Percentiles rank a stretch among this genome's conserved stretches.
Evolutionary conservation across 1,140 invertebrate genomes (phyloP).

Genomic region (Vollenhovia emeryi): DNA sequence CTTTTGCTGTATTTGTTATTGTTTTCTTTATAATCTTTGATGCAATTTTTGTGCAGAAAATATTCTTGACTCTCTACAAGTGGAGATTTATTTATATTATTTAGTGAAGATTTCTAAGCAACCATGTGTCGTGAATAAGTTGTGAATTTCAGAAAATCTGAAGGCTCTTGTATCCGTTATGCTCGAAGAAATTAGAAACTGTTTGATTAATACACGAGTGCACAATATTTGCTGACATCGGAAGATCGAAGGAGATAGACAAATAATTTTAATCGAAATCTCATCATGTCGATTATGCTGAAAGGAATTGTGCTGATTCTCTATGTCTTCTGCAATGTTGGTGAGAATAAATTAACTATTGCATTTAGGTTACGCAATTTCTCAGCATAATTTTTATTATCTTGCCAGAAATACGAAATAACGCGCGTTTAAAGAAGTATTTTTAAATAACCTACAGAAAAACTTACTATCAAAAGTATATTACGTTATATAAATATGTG

Average conservation of each 20-base stretch:
- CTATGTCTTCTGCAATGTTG: conserved; percentile 69
- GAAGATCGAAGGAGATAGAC: background rate
- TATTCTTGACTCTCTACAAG: background rate
- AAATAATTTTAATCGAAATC: conserved; percentile 7
- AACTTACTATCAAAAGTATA: background rate
- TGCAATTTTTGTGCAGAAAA: background rate
- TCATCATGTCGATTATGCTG: conserved; percentile 66
- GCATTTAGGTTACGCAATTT: background rate
- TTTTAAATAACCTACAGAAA: background rate
- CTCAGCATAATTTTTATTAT: background rate
- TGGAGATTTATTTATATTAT: conserved; percentile 22
- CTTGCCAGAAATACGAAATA: background rate
- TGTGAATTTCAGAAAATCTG: background rate
- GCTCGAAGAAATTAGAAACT: conserved; percentile 17
- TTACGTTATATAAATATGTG: too few species aligned
- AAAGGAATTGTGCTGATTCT: conserved; percentile 72
- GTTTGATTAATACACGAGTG: background rate
- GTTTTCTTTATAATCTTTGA: background rate
- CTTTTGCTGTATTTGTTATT: background rate
- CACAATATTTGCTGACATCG: conserved; percentile 9
- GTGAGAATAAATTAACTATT: conserved; percentile 65
- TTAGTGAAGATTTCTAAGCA: background rate
- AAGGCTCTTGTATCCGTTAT: conserved; percentile 4
- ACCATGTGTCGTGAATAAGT: background rate
- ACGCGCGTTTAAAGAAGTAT: background rate